Base-by-base conservation (phyloP, 2,797 vertebrate genomes). In the Arctocebus calabarensis region DNA sequence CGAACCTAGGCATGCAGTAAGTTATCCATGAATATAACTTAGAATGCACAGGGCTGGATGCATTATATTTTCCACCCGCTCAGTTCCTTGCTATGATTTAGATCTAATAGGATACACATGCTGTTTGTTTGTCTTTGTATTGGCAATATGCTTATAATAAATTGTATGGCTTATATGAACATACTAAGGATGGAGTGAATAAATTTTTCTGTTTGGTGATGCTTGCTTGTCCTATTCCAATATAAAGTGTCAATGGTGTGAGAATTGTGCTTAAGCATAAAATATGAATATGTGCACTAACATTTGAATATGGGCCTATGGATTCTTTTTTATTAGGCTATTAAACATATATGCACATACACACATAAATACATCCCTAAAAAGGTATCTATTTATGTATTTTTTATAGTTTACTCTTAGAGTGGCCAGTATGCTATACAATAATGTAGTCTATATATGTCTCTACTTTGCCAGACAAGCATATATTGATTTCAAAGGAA, bases 371-470 rank as follows among this genome's bases (percentile, higher is more conserved):
- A 95, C 9, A 4, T 19, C 4, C 32, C 55, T 13, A 87, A 4
- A 94, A 78, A 29, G 5, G 19, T n/a, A 96, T 88, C 81, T 94
- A 32, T 5, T 32, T 32, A 96, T n/a, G 64, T 9, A 79, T 19
- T 8, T 40, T 55, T 52, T 97, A 94, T 84, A 96, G 96, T 95
- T 97, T 98, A 88, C 91, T 96, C 94, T 97, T 97, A 95, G 75
- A 97, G 86, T 97, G 91, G 84, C 92, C 95, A 79, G 85, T 92
- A 97, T 90, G 43, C 89, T 96, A 90, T 43, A 96, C 37, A 95
- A 98, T 96, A 96, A 98, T 97, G 77, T 96, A 94, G 78, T 96
- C 1, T 71, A 55, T 95, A 94, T 95, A 62, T 87, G 43, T 9
- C 32, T 89, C 37, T 94, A 70, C 88, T 93, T 97, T 93, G 96